A percentile compares a stretch with the other conserved stretches of the same genome.
phyloP scores from a whole-genome alignment of 2,113 vertebrate genomes.

The Cichladusa arquata region DNA sequence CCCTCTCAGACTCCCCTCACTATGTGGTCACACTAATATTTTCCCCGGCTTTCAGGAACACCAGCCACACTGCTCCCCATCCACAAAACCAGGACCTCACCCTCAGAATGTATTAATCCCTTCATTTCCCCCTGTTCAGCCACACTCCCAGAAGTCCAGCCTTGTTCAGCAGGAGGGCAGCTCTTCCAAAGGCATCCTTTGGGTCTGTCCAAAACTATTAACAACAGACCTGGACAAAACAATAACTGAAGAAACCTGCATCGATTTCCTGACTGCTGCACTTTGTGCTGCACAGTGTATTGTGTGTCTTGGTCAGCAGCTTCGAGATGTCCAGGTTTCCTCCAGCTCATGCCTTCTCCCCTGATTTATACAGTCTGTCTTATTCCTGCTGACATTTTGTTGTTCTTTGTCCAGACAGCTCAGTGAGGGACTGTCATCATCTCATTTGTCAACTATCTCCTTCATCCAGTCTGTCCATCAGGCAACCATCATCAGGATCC shows the following conservation, averaged over 20 bases:
- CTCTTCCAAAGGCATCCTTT: background rate
- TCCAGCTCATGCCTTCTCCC: background rate
- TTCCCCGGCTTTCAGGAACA: background rate
- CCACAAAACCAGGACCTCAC: background rate
- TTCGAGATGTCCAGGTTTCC: background rate
- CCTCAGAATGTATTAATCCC: background rate
- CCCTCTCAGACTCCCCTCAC: background rate
- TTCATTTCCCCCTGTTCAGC: background rate
- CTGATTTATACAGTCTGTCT: background rate
- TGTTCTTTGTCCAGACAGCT: background rate
- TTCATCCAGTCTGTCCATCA: background rate
- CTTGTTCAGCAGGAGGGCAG: background rate
- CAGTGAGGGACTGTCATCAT: background rate
- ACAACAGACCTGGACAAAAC: background rate
- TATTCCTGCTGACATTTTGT: background rate
- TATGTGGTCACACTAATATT: accelerated
- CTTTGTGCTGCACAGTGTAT: accelerated
- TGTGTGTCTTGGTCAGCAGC: background rate
- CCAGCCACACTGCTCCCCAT: background rate
- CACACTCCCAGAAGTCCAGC: background rate
- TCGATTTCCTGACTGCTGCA: background rate
- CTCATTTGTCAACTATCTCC: background rate
- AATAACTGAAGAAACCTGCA: background rate
- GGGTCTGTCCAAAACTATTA: background rate
- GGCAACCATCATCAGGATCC: background rate